Evolutionary conservation across 2,113 vertebrate genomes (phyloP).

Genomic region (Baryphthengus martii): DNA sequence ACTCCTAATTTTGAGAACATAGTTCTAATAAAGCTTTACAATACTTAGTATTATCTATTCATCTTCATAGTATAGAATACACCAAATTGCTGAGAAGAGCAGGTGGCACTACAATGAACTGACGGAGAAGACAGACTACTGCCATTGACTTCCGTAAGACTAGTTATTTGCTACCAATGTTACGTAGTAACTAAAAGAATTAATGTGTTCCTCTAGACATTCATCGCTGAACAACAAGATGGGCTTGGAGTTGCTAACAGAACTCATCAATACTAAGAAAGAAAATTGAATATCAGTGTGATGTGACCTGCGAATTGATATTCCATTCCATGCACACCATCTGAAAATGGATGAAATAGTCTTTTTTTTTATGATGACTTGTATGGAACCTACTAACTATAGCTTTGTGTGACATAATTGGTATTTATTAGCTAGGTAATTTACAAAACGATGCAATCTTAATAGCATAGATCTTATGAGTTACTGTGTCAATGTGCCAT

Average conservation of each 20-base stretch:
- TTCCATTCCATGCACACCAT: not conserved
- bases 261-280: not conserved
- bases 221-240: not conserved
- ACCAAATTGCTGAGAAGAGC: not conserved
- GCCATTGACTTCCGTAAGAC: not conserved
- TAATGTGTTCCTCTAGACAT: not conserved
- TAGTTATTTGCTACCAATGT: not conserved
- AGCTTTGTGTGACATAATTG: not conserved
- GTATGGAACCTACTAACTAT: not conserved
- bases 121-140: not conserved
- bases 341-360: not conserved
- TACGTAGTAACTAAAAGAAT: not conserved
- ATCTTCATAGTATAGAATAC: not conserved
- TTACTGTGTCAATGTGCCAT: not conserved
- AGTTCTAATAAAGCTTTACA: not conserved
- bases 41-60: not conserved
- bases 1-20: not conserved
- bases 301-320: not conserved
- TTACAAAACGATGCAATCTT: not conserved
- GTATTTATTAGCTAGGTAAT: slow-evolving; percentile 22
- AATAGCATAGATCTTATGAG: not conserved
- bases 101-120: not conserved
- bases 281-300: not conserved
- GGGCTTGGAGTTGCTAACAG: not conserved
- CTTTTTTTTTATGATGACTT: not conserved